These are phyloP conservation scores for Stegostoma tigrinum DNA, from an alignment of 2,113 vertebrate species.

Conservation along the genomic window DNA sequence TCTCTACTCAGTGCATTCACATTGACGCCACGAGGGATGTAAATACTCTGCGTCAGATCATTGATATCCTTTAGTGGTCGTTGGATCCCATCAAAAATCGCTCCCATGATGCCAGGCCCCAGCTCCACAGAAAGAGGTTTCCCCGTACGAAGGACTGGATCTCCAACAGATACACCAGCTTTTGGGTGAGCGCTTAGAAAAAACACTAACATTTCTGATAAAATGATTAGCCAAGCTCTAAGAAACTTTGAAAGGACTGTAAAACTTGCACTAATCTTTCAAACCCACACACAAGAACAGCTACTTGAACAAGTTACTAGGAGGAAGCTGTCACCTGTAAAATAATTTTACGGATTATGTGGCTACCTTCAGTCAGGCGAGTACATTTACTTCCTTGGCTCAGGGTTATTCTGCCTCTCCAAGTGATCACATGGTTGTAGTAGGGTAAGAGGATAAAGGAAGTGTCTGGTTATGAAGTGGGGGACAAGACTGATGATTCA, in stretches of 20 bases:
- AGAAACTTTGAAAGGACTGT: neutral
- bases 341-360: neutral
- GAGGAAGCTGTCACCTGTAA: neutral
- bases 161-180: constrained; percentile 94
- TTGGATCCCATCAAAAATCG: constrained; percentile 98
- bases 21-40: constrained; percentile 93
- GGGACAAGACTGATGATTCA: neutral
- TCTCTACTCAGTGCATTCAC: constrained; percentile 86
- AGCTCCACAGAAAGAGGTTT: constrained; percentile 93
- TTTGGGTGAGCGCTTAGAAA: constrained; percentile 60
- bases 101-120: constrained; percentile 94
- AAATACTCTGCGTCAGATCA: constrained; percentile 83
- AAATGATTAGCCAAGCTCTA: neutral
- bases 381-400: neutral
- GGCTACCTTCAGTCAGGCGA: no score
- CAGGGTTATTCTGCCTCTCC: neutral
- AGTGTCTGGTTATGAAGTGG: neutral
- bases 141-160: constrained; percentile 90
- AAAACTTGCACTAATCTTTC: neutral
- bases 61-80: constrained; percentile 90
- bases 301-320: neutral
- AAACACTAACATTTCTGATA: constrained; percentile 45
- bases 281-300: neutral
- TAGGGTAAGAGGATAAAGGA: neutral
- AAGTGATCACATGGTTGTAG: neutral